phyloP scores from a whole-genome alignment of 2,888 invertebrate species.

The Panorpa germanica region DNA sequence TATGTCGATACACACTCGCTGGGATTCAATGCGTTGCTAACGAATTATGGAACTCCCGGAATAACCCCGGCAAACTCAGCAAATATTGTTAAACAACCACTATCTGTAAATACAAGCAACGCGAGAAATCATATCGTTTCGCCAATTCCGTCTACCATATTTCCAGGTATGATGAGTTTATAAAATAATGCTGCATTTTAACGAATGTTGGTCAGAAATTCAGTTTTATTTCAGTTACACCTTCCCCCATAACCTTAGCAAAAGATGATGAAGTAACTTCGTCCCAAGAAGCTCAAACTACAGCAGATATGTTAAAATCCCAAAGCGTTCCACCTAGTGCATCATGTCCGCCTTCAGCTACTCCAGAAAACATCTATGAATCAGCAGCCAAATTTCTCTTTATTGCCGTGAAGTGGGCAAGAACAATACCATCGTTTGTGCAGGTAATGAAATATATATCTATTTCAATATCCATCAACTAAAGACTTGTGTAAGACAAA shows the following conservation, averaged over 20 bases:
- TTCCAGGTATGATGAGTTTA: too few relatives aligned
- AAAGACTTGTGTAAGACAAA: background rate
- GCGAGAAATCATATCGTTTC: too few relatives aligned
- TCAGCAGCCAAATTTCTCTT: slow-evolving; percentile 60
- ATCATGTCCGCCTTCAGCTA: slow-evolving; percentile 28
- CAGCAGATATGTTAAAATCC: slow-evolving; percentile 15
- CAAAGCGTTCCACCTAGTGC: slow-evolving; percentile 14
- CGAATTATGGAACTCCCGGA: too few relatives aligned
- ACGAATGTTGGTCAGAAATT: too few relatives aligned
- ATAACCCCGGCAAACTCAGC: too few relatives aligned
- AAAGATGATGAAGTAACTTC: slow-evolving; percentile 63
- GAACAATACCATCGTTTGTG: slow-evolving; percentile 54
- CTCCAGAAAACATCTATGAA: slow-evolving; percentile 42
- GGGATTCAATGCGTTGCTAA: too few relatives aligned
- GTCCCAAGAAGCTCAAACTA: slow-evolving; percentile 38
- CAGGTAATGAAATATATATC: slow-evolving; percentile 27
- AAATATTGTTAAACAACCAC: too few relatives aligned
- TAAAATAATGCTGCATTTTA: too few relatives aligned
- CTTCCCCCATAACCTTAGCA: slow-evolving; percentile 22
- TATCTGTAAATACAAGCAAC: too few relatives aligned
- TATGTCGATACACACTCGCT: too few relatives aligned
- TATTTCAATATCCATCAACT: slow-evolving; percentile 5
- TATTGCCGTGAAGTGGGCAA: slow-evolving; percentile 61
- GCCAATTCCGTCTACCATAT: too few relatives aligned
- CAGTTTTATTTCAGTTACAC: slow-evolving; percentile 2